Evolutionary conservation across 64 coral and sea anemone species (phyloP).

Genomic region (Actinia equina): DNA sequence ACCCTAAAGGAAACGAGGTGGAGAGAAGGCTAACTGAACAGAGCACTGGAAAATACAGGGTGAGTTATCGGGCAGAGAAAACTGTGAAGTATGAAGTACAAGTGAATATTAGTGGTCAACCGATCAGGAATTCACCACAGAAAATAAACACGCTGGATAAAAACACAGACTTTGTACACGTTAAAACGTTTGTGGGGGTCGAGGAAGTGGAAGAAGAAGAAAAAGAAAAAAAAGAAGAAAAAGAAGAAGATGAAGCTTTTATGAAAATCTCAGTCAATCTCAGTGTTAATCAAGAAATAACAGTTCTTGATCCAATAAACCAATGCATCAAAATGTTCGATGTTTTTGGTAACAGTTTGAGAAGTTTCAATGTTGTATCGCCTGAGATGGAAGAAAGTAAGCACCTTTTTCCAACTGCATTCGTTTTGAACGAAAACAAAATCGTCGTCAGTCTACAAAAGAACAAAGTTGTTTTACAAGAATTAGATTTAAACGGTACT

Average conservation of each 20-base stretch:
- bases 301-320: neutral
- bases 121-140: constrained; percentile 3
- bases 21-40: neutral
- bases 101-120: neutral
- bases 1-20: neutral
- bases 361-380: constrained; percentile 50
- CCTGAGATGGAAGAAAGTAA: constrained; percentile 30
- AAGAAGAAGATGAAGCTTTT: too few relatives aligned
- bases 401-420: constrained; percentile 44
- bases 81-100: neutral
- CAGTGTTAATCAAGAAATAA: constrained; percentile 53
- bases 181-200: neutral
- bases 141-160: neutral
- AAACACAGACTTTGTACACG: neutral
- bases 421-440: constrained; percentile 30
- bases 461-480: constrained; percentile 35
- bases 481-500: constrained; percentile 42
- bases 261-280: constrained; percentile 48
- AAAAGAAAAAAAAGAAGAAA: too few relatives aligned
- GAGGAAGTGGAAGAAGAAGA: neutral
- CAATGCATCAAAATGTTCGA: constrained; percentile 46
- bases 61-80: constrained; percentile 3
- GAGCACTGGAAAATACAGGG: neutral
- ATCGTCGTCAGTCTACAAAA: constrained; percentile 33
- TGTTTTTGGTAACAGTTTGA: constrained; percentile 52